Base-by-base conservation (phyloP, 2,888 invertebrate genomes). In the Lypha dubia region DNA sequence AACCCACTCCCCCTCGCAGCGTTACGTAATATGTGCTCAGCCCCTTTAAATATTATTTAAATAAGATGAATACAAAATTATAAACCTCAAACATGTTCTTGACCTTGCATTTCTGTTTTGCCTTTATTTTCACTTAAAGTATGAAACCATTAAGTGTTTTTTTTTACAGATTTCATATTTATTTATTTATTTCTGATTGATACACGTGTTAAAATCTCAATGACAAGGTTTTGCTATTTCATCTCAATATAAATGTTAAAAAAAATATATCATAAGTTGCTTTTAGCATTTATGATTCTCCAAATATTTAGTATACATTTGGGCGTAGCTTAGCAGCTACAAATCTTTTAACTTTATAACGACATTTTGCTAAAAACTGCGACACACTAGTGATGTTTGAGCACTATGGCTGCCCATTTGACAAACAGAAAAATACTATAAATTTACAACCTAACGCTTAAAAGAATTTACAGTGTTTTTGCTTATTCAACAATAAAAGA, bases 401-500 rank as follows among this genome's bases (percentile, higher is more conserved):
- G 13, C 1, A 41, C 13, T 13, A 41, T 44, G 15, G 44, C n/a
- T 44, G 44, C 44, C n/a, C 15, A 15, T 44, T 44, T 35, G 6
- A 35, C 7, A 8, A 8, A 28, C 8, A 8, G 1, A 35, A 35
- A 35, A 35, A 35, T 13, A 38, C 15, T 3, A 44, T 44, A 63
- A n/a, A 0, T n/a, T 28, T 28, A 1, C 0, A n/a, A n/a, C 15
- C 15, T 1, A 44, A 44, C 0, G 8, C 15, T 8, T 8, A 9
- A 15, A 24, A 11, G 6, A 13, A 15, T 24, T 53, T 24, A 1
- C 0, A 46, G 17, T 24, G 53, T 15, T 24, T 51, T 51, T 5
- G 15, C 53, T 53, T 53, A 53, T 53, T 22, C 7, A 53, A 28
- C 15, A 53, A 53, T 15, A 24, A 56, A 32, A 65, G 41, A 44